phyloP scores from a whole-genome alignment of 2,888 invertebrate genomes.

The Erebia epiphron region DNA sequence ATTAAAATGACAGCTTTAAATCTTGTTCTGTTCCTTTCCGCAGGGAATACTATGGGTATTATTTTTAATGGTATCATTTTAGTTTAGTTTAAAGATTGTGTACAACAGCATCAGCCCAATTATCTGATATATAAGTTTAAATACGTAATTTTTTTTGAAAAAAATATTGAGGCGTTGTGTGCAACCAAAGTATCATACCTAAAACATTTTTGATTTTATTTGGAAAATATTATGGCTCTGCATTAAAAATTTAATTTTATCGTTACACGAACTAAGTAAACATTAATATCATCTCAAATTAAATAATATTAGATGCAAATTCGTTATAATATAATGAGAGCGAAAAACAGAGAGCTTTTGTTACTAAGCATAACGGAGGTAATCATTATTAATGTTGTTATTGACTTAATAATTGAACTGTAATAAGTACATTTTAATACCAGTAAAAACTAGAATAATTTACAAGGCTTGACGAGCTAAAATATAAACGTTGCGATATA shows the following conservation, averaged over 20 bases:
- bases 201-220: not conserved
- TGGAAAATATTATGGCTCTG: not conserved
- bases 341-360: not conserved
- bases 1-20: no score
- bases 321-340: not conserved
- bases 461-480: not conserved
- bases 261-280: not conserved
- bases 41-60: no score
- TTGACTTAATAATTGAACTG: conserved; percentile 10
- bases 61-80: no score
- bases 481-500: not conserved
- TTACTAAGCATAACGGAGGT: not conserved
- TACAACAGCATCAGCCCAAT: no score
- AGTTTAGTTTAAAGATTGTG: no score
- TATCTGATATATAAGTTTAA: not conserved
- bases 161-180: no score
- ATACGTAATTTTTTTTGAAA: not conserved
- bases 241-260: conserved; percentile 5
- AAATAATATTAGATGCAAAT: not conserved
- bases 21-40: no score
- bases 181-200: no score
- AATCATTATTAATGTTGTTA: not conserved
- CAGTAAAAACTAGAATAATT: not conserved
- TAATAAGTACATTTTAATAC: not conserved
- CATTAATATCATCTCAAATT: not conserved